Percentiles rank a stretch among this genome's conserved stretches.
phyloP scores from a whole-genome alignment of 2,888 invertebrate genomes.

The Drosophila monieri region DNA sequence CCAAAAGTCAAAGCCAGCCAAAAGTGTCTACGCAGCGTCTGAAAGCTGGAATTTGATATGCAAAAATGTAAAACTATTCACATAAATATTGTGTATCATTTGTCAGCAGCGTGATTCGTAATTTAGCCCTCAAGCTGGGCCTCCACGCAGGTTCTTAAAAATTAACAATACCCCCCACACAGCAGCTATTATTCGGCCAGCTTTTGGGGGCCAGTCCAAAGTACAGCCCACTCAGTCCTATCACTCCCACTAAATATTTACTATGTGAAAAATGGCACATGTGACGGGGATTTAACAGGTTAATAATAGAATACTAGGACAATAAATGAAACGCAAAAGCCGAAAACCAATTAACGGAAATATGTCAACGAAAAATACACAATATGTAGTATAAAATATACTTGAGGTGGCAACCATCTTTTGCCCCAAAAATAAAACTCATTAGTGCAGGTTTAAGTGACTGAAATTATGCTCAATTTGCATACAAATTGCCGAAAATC shows the following conservation, averaged over 20 bases:
- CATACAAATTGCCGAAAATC: conserved; percentile 35
- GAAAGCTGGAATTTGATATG: conserved; percentile 31
- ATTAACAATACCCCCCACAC: conserved; percentile 5
- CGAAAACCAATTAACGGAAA: conserved; percentile 32
- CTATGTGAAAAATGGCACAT: conserved; percentile 62
- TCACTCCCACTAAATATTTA: conserved; percentile 4
- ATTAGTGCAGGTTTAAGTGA: conserved; percentile 56
- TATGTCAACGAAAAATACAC: conserved; percentile 48
- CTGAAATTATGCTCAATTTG: conserved; percentile 36
- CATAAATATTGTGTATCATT: conserved; percentile 30
- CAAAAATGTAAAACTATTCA: conserved; percentile 21
- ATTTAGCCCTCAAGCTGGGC: conserved; percentile 6
- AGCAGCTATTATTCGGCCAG: neutral
- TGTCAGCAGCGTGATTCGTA: conserved; percentile 12
- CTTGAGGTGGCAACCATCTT: conserved; percentile 2
- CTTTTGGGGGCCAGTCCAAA: conserved; percentile 41
- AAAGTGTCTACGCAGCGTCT: conserved; percentile 53
- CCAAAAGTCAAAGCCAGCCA: conserved; percentile 19
- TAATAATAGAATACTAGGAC: conserved; percentile 54
- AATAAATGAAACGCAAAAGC: conserved; percentile 23
- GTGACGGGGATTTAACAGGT: conserved; percentile 48
- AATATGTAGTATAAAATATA: neutral
- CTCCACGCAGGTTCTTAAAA: conserved; percentile 5
- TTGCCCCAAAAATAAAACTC: conserved; percentile 55
- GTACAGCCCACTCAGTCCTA: neutral